Base-by-base conservation (phyloP, 2,113 vertebrate species). In the Illadopsis cleaveri region DNA sequence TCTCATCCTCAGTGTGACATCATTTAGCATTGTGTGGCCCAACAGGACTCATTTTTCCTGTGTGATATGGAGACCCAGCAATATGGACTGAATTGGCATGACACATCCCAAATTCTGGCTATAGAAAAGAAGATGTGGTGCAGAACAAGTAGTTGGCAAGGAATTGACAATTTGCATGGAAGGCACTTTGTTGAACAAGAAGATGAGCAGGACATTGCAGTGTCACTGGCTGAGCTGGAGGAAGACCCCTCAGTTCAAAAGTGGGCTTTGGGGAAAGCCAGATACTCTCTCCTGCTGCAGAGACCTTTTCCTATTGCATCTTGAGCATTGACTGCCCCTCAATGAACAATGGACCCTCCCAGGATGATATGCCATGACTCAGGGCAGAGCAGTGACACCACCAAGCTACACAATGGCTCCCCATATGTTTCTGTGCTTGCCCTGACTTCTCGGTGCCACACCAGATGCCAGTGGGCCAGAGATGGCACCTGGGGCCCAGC, bases 381-480 rank as follows among this genome's bases (percentile, higher is more conserved):
- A 33, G 76, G 50, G 44, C 64, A 94, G 83, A 73, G 64, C 28
- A 6, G 27, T n/a, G 68, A 69, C 69, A 77, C 58, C 42, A 79
- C 24, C 53, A 48, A 93, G 44, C 37, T 42, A 27, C 7, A 19
- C 54, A 61, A 72, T 0, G 0, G 44, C 37, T 94, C 48, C 80
- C 60, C 69, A 48, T 86, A 75, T 81, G 79, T 65, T 84, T 81
- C 69, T 92, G 69, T 88, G 82, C 79, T 92, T 90, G 70, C 48
- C 37, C 57, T 92, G 92, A 30, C 89, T 93, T 93, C 76, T 89
- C 0, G 0, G 79, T 2, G 25, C 65, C 60, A 57, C 44, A 79
- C 68, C 90, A 93, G 94, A 93, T 94, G 96, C 61, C 93, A 94
- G 14, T 68, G 82, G 76, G 71, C 79, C 92, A 68, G 89, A 84